Conservation (phyloP, 2,888 invertebrate genomes). For the Cephus nigrinus region DNA sequence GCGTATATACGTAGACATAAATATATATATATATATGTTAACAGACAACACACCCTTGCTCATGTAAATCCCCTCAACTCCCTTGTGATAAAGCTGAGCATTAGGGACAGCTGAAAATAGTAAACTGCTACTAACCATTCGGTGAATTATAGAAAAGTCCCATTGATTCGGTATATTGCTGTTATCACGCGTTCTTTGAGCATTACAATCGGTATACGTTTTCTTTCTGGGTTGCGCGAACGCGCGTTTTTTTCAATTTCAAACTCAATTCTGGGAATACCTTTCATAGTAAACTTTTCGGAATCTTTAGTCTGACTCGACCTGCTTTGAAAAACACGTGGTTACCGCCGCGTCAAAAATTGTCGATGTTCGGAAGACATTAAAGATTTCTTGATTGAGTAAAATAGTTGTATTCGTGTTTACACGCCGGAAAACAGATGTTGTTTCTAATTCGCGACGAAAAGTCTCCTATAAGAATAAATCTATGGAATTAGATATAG, state of each 20-base stretch:
- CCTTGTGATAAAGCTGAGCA: neutral
- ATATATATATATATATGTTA: neutral
- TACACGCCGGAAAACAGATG: neutral
- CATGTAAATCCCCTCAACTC: neutral
- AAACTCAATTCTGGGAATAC: neutral
- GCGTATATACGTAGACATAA: neutral
- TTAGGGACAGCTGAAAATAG: neutral
- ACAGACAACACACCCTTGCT: neutral
- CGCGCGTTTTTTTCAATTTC: neutral
- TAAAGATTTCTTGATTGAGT: neutral
- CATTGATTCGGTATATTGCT: neutral
- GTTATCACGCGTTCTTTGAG: neutral
- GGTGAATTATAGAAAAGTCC: neutral
- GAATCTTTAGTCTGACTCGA: neutral
- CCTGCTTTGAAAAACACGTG: neutral
- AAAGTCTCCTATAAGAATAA: neutral
- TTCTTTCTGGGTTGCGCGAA: neutral
- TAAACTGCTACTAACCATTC: constrained; percentile 1
- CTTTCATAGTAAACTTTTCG: neutral
- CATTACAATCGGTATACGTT: neutral
- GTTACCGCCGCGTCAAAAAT: neutral
- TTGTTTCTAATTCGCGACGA: neutral
- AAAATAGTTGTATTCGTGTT: neutral
- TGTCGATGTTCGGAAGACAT: neutral
- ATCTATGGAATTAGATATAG: neutral